Evolutionary conservation across 2,797 vertebrate species (phyloP).

Genomic region (Cichlasoma orientale): DNA sequence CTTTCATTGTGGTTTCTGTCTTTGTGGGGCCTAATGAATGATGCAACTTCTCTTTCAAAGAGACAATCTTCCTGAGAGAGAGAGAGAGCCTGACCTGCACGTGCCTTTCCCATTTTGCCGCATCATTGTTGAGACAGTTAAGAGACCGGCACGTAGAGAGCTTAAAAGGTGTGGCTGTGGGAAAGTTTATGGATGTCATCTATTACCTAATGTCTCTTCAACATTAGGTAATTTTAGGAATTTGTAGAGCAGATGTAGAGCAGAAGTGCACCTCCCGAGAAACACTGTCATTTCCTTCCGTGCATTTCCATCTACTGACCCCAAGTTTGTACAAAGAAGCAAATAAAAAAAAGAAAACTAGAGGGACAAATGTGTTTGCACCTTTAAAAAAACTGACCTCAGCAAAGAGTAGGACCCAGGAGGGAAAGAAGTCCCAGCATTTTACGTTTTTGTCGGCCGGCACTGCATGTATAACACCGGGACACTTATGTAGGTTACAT

Average conservation of each 20-base stretch:
- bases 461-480: too few species aligned
- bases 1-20: slow-evolving; percentile 14
- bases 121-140: background rate
- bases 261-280: too few species aligned
- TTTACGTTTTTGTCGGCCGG: too few species aligned
- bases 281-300: too few species aligned
- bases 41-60: slow-evolving; percentile 32
- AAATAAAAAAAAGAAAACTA: too few species aligned
- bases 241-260: background rate
- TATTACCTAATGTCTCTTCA: background rate
- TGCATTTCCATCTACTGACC: too few species aligned
- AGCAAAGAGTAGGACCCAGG: too few species aligned
- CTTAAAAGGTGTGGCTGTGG: background rate
- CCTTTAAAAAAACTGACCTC: too few species aligned
- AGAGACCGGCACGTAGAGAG: background rate
- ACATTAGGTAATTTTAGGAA: background rate
- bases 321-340: too few species aligned
- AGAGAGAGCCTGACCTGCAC: background rate
- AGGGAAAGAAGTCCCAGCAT: too few species aligned
- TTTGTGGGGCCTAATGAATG: slow-evolving; percentile 32
- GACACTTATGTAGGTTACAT: too few species aligned
- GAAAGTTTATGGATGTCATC: background rate
- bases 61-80: background rate
- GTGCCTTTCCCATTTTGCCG: background rate
- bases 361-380: too few species aligned